Conservation (phyloP, 2,797 vertebrate species). For the Brachyrhaphis roseni region DNA sequence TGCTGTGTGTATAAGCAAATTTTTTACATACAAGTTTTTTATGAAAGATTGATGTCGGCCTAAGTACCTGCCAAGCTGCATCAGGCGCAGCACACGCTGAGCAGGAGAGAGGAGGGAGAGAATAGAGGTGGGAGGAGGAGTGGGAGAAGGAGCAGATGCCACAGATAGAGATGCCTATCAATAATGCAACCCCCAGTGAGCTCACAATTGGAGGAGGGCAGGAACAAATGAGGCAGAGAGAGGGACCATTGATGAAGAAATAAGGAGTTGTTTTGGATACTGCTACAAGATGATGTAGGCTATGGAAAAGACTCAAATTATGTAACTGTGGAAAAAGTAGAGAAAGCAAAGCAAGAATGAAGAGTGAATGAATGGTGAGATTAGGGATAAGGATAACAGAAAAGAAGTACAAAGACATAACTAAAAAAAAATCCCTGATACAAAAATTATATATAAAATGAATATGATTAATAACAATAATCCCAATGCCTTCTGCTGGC, state of each 20-base stretch:
- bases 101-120: constrained; percentile 49
- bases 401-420: background rate
- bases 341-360: background rate
- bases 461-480: background rate
- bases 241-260: constrained; percentile 13
- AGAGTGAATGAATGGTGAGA: background rate
- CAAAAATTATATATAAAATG: background rate
- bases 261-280: constrained; percentile 6
- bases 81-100: constrained; percentile 72
- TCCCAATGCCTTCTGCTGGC: background rate
- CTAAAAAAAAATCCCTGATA: background rate
- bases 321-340: background rate
- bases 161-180: constrained; percentile 81
- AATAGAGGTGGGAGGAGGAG: constrained; percentile 14
- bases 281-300: background rate
- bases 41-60: constrained; percentile 85
- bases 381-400: background rate
- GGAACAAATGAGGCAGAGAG: constrained; percentile 22
- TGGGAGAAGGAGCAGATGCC: constrained; percentile 76
- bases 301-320: background rate
- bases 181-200: constrained; percentile 80
- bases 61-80: constrained; percentile 85
- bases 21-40: constrained; percentile 35
- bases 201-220: constrained; percentile 45
- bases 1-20: constrained; percentile 40